Conservation (phyloP, 1,140 invertebrate species). For the Pomacea maculata region DNA sequence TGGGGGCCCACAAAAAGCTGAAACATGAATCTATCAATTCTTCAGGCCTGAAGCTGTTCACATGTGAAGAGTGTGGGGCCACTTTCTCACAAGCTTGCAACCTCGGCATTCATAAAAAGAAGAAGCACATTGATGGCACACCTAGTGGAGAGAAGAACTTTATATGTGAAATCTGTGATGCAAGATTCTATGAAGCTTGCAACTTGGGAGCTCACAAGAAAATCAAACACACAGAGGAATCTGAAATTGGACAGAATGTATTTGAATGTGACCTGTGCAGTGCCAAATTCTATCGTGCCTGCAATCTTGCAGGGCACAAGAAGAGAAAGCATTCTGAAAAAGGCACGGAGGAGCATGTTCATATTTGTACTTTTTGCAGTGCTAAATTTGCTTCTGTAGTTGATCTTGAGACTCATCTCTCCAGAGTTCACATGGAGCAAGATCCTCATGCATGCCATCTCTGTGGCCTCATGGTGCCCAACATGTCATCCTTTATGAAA, state of each 20-base stretch:
- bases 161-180: slow-evolving; percentile 18
- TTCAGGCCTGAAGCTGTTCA: slow-evolving; percentile 1
- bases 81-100: slow-evolving; percentile 22
- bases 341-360: slow-evolving; percentile 10
- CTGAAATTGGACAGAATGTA: slow-evolving; percentile 4
- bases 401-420: slow-evolving; percentile 8
- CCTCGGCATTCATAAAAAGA: slow-evolving; percentile 18
- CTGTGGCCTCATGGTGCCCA: slow-evolving; percentile 5
- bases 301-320: slow-evolving; percentile 17
- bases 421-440: slow-evolving; percentile 9
- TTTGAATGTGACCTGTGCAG: slow-evolving; percentile 20
- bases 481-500: neutral
- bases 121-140: slow-evolving; percentile 6
- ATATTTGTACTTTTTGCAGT: slow-evolving; percentile 1
- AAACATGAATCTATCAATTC: slow-evolving; percentile 9
- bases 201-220: slow-evolving; percentile 22
- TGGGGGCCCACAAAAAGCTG: slow-evolving; percentile 16
- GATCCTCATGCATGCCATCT: neutral
- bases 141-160: slow-evolving; percentile 11
- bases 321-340: slow-evolving; percentile 13
- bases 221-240: slow-evolving; percentile 23
- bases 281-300: slow-evolving; percentile 21
- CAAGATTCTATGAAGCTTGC: slow-evolving; percentile 17
- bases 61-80: slow-evolving; percentile 20
- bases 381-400: slow-evolving; percentile 3